Evolutionary conservation across 1,140 invertebrate species (phyloP), one percentile per base, ranked within the genome.

Genomic region (Eciton burchellii): DNA sequence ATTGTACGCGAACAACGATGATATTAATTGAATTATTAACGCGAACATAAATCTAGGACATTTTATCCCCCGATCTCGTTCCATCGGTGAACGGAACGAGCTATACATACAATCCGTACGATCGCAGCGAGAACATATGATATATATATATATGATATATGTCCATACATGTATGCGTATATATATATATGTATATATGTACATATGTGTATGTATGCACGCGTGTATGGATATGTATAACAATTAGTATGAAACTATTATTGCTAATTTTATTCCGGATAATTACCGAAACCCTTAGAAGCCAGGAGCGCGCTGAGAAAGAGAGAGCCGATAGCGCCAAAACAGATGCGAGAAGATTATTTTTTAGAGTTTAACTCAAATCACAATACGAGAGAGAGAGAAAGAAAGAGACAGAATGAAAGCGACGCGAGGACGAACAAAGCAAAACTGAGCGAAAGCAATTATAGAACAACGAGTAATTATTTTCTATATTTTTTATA

Each of bases 401-500:
- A 84, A 83, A 89, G 29, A n/a, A 6, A 57, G 24, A 65, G 45
- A 63, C 26, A 74, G 73, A 82, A 54, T 57, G 86, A 68, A 60
- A 83, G 81, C n/a, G 60, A 72, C 43, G 47, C 66, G 47, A 83
- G 54, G 65, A 29, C 24, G 41, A 76, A 59, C 70, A 52, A 68
- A 81, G 62, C 45, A 56, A 29, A 70, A 45, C 71, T 62, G n/a
- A 79, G 43, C 63, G 45, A 73, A 5, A 76, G 71, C 73, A 74
- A 86, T 85, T 83, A 87, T 72, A 89, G 68, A 85, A 77, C 60
- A 91, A 85, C 87, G 88, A 92, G 90, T 90, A 93, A 93, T 93
- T 93, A 93, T 93, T 94, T 94, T 93, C 92, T 94, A 93, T 93
- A 93, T 94, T 94, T 93, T 94, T 93, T 94, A 94, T 94, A 90